phyloP scores from a whole-genome alignment of 2,888 invertebrate genomes.

The Timema podura region DNA sequence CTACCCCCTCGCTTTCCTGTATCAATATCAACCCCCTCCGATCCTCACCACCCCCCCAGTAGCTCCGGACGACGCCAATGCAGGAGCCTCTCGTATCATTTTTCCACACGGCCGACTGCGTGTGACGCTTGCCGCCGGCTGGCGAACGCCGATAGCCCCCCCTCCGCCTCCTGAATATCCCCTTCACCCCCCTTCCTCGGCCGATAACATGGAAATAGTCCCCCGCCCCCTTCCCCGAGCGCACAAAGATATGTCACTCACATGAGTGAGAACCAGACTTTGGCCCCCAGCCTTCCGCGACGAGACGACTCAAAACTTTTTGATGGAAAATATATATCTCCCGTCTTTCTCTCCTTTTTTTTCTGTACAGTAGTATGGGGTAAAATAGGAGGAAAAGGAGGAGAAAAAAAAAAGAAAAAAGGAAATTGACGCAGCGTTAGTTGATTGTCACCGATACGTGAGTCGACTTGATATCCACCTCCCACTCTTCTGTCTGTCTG shows the following conservation, averaged over 20 bases:
- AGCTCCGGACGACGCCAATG: conserved; percentile 10
- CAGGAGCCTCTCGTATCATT: conserved; percentile 27
- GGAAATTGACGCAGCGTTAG: conserved; percentile 14
- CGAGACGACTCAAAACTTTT: conserved; percentile 15
- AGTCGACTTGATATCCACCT: conserved; percentile 11
- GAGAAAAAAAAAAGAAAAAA: background rate
- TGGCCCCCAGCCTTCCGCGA: conserved; percentile 2
- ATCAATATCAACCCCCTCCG: no score
- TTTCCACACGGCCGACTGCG: conserved; percentile 31
- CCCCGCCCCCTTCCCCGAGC: conserved; percentile 15
- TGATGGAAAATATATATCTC: conserved; percentile 14
- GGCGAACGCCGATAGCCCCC: conserved; percentile 28
- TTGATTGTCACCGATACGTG: conserved; percentile 16
- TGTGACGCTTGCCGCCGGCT: conserved; percentile 28
- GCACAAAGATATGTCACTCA: conserved; percentile 31
- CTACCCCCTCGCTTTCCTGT: no score
- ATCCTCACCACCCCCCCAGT: background rate
- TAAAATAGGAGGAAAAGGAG: no score
- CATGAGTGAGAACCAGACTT: conserved; percentile 11
- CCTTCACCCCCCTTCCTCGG: conserved; percentile 18
- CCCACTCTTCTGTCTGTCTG: conserved; percentile 7
- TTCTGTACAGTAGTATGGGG: background rate
- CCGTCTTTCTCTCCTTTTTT: background rate
- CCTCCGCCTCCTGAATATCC: conserved; percentile 25
- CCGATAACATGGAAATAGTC: conserved; percentile 29